Base-by-base conservation (phyloP, 1,140 invertebrate genomes). In the Caenorhabditis tropicalis region DNA sequence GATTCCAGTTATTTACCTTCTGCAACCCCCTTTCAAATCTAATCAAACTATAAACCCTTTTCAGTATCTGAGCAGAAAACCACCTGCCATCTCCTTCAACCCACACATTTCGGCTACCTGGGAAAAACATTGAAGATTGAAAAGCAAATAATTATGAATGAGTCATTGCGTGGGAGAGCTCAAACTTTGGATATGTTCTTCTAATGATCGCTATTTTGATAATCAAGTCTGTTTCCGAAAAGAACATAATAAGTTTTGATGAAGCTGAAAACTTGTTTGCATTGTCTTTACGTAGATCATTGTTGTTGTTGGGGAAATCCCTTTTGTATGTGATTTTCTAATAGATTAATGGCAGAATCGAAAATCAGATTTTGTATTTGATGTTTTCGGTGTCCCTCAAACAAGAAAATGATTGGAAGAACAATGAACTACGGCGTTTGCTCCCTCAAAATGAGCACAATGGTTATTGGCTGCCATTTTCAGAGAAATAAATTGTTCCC, bases 81-180 rank as follows among this genome's bases (percentile, higher is more conserved):
- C 53, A 21, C 21, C 53, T n/a, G 21, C 5, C 21, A 27, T 27
- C 7, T 56, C 10, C 21, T n/a, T 19, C 53, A 27, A 56, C 53
- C 53, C 53, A 56, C 53, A 27, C 43, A 51, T 51, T 56, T 56
- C 53, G 9, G 21, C 27, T n/a, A 21, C 53, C 24, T 29, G 21
- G 24, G 24, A 56, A 56, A 56, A 27, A n/a, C n/a, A n/a, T n/a
- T n/a, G n/a, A n/a, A n/a, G n/a, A n/a, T n/a, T n/a, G n/a, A n/a
- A 21, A 9, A 56, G 21, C 53, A 56, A 15, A 51, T 24, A n/a
- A 36, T 43, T 43, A 43, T 43, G 5, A 43, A 43, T 74, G 65
- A 74, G 36, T 74, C 65, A 74, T 43, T 74, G 65, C 65, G 65
- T 74, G 36, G 65, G 36, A 16, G 65, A 19, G 65, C 6, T 74